Evolutionary conservation across 2,797 vertebrate genomes (phyloP).

Genomic region (Coracias cyanogaster): DNA sequence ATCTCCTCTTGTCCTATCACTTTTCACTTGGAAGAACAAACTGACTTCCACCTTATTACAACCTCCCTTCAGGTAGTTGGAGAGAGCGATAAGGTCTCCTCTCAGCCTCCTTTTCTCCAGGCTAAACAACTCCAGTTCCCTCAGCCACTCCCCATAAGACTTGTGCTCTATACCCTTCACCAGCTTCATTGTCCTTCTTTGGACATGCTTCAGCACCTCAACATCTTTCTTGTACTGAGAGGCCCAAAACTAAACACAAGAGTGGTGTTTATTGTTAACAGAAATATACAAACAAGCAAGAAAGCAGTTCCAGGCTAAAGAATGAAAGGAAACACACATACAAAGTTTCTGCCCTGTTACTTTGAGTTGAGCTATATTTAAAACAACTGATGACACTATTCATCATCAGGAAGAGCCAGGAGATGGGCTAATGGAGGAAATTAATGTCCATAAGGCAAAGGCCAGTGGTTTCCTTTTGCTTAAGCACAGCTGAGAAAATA

Average conservation of each 20-base stretch:
- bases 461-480: constrained; percentile 21
- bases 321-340: neutral
- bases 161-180: neutral
- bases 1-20: neutral
- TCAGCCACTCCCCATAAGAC: neutral
- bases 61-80: neutral
- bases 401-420: neutral
- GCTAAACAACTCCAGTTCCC: neutral
- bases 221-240: neutral
- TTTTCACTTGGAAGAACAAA: neutral
- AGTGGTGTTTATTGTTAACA: neutral
- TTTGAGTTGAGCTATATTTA: neutral
- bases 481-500: constrained; percentile 56
- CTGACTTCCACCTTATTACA: neutral
- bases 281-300: neutral
- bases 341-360: neutral
- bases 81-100: neutral
- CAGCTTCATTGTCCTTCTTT: neutral
- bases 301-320: neutral
- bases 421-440: constrained; percentile 12
- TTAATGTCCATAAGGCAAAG: neutral
- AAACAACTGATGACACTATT: neutral
- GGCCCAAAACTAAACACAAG: neutral
- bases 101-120: neutral
- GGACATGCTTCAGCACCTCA: neutral